Conservation (phyloP, 2,113 vertebrate genomes). For the Megatriorchis doriae region DNA sequence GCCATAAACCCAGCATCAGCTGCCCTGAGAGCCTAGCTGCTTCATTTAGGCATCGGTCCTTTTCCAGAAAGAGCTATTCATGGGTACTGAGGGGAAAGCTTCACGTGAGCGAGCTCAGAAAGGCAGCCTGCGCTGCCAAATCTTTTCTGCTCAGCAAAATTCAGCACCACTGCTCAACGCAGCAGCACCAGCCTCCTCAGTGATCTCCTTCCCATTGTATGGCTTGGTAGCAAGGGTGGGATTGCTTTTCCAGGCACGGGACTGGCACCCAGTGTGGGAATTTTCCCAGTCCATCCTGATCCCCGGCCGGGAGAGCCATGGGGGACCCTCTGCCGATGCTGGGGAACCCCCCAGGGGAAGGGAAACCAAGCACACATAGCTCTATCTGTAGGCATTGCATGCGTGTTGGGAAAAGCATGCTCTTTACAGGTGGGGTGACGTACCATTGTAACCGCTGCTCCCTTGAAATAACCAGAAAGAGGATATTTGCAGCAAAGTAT, state of each 20-base stretch:
- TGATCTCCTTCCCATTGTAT: rapidly evolving
- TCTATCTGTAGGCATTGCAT: rapidly evolving
- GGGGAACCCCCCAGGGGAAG: not conserved
- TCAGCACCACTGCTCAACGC: rapidly evolving
- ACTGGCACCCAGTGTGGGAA: not conserved
- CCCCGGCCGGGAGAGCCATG: rapidly evolving
- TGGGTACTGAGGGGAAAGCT: not conserved
- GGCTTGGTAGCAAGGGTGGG: not conserved
- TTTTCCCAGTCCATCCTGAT: not conserved
- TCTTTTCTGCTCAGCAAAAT: not conserved
- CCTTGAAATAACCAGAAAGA: not conserved
- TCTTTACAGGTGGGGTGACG: rapidly evolving
- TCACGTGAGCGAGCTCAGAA: rapidly evolving
- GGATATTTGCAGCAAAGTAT: not conserved
- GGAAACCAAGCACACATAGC: rapidly evolving
- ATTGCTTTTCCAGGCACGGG: not conserved
- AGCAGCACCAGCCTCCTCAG: not conserved
- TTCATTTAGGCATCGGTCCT: not conserved
- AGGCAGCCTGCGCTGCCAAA: not conserved
- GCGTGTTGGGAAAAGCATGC: not conserved
- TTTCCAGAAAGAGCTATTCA: not conserved
- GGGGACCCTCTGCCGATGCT: not conserved
- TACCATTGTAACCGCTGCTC: not conserved
- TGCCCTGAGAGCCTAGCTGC: slow-evolving; percentile 18
- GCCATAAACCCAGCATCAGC: not conserved